Percentiles rank a stretch among this genome's conserved stretches.
These are phyloP conservation scores for Bembecia ichneumoniformis DNA, from an alignment of 2,888 invertebrate genomes.

Conservation along the genomic window DNA sequence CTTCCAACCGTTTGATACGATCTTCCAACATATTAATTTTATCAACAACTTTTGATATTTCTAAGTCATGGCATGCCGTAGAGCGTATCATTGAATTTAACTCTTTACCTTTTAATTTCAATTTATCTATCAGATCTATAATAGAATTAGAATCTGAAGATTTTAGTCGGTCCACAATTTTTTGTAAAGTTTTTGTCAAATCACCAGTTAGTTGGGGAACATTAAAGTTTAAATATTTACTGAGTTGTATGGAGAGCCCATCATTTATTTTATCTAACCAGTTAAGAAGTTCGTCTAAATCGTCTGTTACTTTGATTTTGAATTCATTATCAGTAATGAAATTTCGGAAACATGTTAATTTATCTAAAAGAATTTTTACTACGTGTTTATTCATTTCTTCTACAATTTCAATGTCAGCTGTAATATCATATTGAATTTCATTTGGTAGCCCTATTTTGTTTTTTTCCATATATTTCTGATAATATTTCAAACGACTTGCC, in stretches of 20 bases:
- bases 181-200: constrained; percentile 46
- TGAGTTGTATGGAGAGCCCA: constrained; percentile 33
- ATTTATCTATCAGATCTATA: constrained; percentile 30
- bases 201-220: constrained; percentile 33
- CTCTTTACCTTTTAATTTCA: constrained; percentile 38
- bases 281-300: constrained; percentile 36
- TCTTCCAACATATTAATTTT: constrained; percentile 45
- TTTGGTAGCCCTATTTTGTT: constrained; percentile 27
- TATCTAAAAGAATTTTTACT: constrained; percentile 28
- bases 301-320: constrained; percentile 25
- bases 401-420: constrained; percentile 51
- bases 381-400: constrained; percentile 57
- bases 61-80: constrained; percentile 38
- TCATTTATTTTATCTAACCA: constrained; percentile 58
- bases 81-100: constrained; percentile 40
- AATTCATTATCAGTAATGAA: constrained; percentile 32
- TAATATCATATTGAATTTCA: constrained; percentile 29
- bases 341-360: constrained; percentile 38
- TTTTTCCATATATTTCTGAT: constrained; percentile 40
- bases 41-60: constrained; percentile 45
- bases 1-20: constrained; percentile 38
- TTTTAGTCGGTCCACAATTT: constrained; percentile 43
- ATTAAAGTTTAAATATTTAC: constrained; percentile 37
- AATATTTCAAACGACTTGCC: constrained; percentile 40
- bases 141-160: constrained; percentile 23